These are phyloP conservation scores for Drosophila tani DNA, from an alignment of 1,140 invertebrate species.

Conservation along the genomic window DNA sequence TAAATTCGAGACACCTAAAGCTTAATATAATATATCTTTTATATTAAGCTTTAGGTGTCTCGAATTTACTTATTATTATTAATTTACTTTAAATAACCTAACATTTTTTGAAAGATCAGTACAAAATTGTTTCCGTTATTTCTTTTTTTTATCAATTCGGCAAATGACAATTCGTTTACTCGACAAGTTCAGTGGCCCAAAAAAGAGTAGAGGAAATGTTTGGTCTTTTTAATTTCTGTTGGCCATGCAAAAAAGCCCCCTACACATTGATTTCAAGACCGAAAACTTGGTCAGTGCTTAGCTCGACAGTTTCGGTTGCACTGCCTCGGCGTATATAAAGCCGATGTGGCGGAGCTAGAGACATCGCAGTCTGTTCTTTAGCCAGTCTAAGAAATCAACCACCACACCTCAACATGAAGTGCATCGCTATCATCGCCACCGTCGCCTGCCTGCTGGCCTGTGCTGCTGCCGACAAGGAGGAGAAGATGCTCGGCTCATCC, in stretches of 20 bases:
- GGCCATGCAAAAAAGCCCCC: conserved; percentile 50
- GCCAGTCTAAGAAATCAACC: conserved; percentile 35
- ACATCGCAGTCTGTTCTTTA: conserved; percentile 63
- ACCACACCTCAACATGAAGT: conserved; percentile 61
- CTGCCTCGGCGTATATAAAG: conserved; percentile 59
- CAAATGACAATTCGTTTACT: conserved; percentile 38
- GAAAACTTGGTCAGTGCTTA: conserved; percentile 66
- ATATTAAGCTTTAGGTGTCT: no score
- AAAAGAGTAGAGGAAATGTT: conserved; percentile 54
- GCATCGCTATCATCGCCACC: conserved; percentile 57
- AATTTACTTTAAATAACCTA: neutral
- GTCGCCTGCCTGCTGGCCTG: conserved; percentile 60
- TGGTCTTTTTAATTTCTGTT: conserved; percentile 47
- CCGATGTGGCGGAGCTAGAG: neutral
- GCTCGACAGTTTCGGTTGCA: conserved; percentile 49
- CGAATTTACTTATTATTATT: neutral
- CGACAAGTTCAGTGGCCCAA: conserved; percentile 54
- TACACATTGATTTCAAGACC: conserved; percentile 13
- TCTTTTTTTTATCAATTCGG: neutral
- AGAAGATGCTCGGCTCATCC: conserved; percentile 65
- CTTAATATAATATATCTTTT: no score
- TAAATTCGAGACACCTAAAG: no score
- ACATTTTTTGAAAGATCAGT: conserved; percentile 3
- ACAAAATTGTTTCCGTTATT: conserved; percentile 16
- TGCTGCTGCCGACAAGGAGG: conserved; percentile 55